Percentiles rank a stretch among this genome's conserved stretches.
Evolutionary conservation across 2,888 invertebrate genomes (phyloP).

Genomic region (Drosophila atripex): DNA sequence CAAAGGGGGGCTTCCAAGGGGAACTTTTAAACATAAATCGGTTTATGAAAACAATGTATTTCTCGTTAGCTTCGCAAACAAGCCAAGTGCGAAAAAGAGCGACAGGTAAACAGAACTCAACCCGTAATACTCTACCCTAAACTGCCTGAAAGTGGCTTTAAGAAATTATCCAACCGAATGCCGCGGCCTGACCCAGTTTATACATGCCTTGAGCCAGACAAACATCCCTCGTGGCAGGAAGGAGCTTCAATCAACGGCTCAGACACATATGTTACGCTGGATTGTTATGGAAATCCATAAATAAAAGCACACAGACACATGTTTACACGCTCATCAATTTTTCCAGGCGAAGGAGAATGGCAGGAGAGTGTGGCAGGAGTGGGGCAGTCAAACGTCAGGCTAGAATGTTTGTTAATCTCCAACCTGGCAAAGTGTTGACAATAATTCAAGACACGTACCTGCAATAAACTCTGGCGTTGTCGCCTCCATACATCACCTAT

Average conservation of each 20-base stretch:
- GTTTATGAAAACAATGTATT: too few relatives aligned
- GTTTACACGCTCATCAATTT: slow-evolving; percentile 78
- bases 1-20: neutral
- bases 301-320: slow-evolving; percentile 73
- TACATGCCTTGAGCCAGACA: slow-evolving; percentile 1
- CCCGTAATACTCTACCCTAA: slow-evolving; percentile 17
- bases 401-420: slow-evolving; percentile 73
- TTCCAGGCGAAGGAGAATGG: slow-evolving; percentile 25
- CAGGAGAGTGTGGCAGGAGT: slow-evolving; percentile 10
- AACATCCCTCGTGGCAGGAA: slow-evolving; percentile 19
- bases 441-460: slow-evolving; percentile 75
- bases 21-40: neutral
- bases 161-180: slow-evolving; percentile 8
- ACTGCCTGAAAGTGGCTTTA: slow-evolving; percentile 26
- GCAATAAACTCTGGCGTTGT: slow-evolving; percentile 62
- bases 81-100: neutral
- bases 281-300: slow-evolving; percentile 78
- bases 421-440: slow-evolving; percentile 59
- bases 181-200: slow-evolving; percentile 36
- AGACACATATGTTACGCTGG: slow-evolving; percentile 68
- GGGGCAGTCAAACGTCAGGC: slow-evolving; percentile 66
- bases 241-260: slow-evolving; percentile 70
- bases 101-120: slow-evolving; percentile 22
- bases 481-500: slow-evolving; percentile 25
- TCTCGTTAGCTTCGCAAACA: neutral